Conservation (phyloP, 37 sponge, comb jelly and placozoan genomes). For the Cladorhizidae sp. region DNA sequence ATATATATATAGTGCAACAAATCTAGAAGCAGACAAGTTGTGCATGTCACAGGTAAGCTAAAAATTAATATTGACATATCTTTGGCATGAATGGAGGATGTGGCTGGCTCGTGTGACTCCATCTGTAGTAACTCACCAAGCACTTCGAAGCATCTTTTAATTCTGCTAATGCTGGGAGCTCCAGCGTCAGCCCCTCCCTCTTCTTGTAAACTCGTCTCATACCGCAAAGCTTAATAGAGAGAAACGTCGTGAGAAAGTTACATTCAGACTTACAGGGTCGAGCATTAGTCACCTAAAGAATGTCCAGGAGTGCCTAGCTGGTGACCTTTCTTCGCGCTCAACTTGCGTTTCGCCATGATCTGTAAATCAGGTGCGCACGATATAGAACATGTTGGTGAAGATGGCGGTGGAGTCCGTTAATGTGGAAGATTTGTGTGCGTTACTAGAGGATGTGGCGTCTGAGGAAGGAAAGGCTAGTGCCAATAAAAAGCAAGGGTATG, state of each 20-base stretch:
- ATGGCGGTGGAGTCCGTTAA: too few relatives aligned
- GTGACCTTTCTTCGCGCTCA: neutral
- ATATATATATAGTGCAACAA: too few relatives aligned
- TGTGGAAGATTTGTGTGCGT: neutral
- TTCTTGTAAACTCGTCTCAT: conserved; percentile 62
- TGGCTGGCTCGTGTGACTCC: neutral
- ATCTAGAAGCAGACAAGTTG: too few relatives aligned
- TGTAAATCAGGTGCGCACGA: too few relatives aligned
- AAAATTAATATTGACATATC: too few relatives aligned
- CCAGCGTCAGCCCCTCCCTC: conserved; percentile 1
- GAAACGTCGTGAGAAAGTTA: too few relatives aligned
- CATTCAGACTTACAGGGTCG: too few relatives aligned
- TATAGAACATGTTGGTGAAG: too few relatives aligned
- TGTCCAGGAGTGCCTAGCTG: conserved; percentile 64
- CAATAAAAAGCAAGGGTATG: neutral
- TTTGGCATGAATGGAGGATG: too few relatives aligned
- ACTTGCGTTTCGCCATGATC: neutral
- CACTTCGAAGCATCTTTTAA: conserved; percentile 53
- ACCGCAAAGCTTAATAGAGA: conserved; percentile 54
- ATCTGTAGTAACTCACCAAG: conserved; percentile 29
- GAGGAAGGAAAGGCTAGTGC: neutral
- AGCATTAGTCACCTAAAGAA: conserved; percentile 45
- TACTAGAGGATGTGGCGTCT: neutral
- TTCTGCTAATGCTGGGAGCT: conserved; percentile 19
- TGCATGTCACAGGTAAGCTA: too few relatives aligned